Evolutionary conservation across 2,888 invertebrate genomes (phyloP).

Genomic region (Pedicia rivosa): DNA sequence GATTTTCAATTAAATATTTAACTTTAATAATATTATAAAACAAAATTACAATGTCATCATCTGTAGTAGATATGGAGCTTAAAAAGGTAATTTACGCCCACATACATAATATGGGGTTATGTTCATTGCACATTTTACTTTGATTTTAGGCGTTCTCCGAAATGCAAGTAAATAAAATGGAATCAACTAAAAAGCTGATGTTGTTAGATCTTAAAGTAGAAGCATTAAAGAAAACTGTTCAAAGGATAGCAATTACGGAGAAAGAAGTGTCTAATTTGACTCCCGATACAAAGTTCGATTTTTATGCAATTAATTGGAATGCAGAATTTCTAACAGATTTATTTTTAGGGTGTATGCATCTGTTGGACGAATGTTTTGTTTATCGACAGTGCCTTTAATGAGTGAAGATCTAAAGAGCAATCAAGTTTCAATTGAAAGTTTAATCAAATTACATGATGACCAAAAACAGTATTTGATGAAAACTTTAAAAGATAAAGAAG

Average conservation of each 20-base stretch:
- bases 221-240: conserved; percentile 47
- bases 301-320: neutral
- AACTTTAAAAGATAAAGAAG: conserved; percentile 63
- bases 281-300: conserved; percentile 25
- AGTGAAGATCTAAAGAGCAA: conserved; percentile 42
- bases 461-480: conserved; percentile 59
- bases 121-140: too few relatives aligned
- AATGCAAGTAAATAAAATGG: conserved; percentile 61
- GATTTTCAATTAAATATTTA: too few relatives aligned
- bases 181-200: conserved; percentile 59
- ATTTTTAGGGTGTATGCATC: conserved; percentile 32
- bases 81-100: too few relatives aligned
- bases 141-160: conserved; percentile 52
- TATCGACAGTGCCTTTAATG: conserved; percentile 45
- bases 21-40: too few relatives aligned
- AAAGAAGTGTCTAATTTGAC: conserved; percentile 28
- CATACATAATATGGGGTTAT: too few relatives aligned
- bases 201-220: conserved; percentile 63
- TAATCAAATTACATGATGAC: conserved; percentile 51
- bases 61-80: too few relatives aligned
- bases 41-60: too few relatives aligned
- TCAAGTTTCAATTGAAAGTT: conserved; percentile 42
- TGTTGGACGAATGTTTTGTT: conserved; percentile 66
- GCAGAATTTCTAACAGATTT: neutral
- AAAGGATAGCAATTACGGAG: conserved; percentile 54